Evolutionary conservation across 92 coral and sea anemone species (phyloP), one percentile per base, ranked within the genome.

Genomic region (Heteractis magnifica): DNA sequence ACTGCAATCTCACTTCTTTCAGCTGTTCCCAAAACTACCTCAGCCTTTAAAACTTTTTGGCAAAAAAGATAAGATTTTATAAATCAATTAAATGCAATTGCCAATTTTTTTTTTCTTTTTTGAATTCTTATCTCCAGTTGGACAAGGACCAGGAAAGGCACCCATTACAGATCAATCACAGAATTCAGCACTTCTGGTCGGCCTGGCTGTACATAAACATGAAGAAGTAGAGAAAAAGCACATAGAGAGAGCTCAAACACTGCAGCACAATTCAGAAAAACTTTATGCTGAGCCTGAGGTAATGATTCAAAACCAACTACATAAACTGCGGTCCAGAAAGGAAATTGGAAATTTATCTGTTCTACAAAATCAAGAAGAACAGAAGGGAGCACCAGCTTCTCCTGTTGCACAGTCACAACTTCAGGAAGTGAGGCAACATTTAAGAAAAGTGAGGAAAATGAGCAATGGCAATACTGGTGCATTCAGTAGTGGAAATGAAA

Each of bases 151-250:
- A 11, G 76, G 34, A 75, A 48, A 73, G 16, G 15, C 87, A 16
- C 81, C 80, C 55, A 50, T 81, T 9, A 49, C 81, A 81, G 79
- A 87, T 41, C 77, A 79, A 48, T 87, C 90, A 16, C 90, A 86
- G 48, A 81, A 88, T 74, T 88, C 98, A 23, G 94, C 95, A 59
- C 81, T 83, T 41, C 73, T 93, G 65, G 98, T 93, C 52, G 95
- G 88, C 16, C 76, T 68, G 51, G 96, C 96, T 26, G 91, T 92
- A 55, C 87, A 92, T 78, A 81, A 53, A 65, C 77, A 79, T 56
- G 77, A 88, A 80, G 80, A 72, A 56, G 86, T 44, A 80, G 86
- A 81, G 59, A 78, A 78, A 78, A 49, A 65, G 58, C 87, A 73
- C 16, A 56, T 83, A 11, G 84, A 90, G 60, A 87, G 56, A 68